Conservation (phyloP, 2,797 vertebrate species). For the Tolypeutes matacus region DNA sequence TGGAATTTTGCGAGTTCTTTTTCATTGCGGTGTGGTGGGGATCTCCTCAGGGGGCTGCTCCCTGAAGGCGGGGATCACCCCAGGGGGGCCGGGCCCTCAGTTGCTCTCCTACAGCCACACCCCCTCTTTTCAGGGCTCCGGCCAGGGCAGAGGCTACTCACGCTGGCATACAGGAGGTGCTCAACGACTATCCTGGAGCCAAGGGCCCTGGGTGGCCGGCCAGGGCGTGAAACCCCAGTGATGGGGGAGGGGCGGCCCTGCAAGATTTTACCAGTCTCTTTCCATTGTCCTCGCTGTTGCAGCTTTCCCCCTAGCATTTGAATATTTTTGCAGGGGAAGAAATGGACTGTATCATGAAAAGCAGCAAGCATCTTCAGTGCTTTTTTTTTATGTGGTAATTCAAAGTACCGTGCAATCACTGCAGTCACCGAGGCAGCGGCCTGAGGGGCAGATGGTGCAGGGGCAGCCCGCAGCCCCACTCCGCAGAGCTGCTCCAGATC, state of each 20-base stretch:
- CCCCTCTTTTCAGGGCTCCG: too few relatives aligned
- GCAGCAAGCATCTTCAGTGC: neutral
- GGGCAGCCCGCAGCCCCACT: neutral
- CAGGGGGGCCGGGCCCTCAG: neutral
- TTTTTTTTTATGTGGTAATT: neutral
- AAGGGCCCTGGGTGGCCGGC: neutral
- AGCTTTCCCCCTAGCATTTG: neutral
- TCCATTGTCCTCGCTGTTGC: rapidly evolving
- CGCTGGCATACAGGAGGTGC: neutral
- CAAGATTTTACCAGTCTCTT: neutral
- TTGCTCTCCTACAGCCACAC: neutral
- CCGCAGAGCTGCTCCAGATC: neutral
- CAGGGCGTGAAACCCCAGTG: neutral
- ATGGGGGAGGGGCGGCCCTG: too few relatives aligned
- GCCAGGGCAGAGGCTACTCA: neutral
- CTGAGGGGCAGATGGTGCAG: too few relatives aligned
- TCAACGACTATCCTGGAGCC: neutral
- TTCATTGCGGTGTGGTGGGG: too few relatives aligned
- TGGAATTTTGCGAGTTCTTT: too few relatives aligned
- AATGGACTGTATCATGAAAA: neutral
- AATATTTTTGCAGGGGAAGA: neutral
- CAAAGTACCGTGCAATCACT: neutral
- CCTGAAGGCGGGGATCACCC: neutral
- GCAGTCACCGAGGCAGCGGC: rapidly evolving
- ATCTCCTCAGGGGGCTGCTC: rapidly evolving